Percentiles rank a stretch among this genome's conserved stretches.
phyloP scores from a whole-genome alignment of 2,888 invertebrate genomes.

The Laspeyria flexula region DNA sequence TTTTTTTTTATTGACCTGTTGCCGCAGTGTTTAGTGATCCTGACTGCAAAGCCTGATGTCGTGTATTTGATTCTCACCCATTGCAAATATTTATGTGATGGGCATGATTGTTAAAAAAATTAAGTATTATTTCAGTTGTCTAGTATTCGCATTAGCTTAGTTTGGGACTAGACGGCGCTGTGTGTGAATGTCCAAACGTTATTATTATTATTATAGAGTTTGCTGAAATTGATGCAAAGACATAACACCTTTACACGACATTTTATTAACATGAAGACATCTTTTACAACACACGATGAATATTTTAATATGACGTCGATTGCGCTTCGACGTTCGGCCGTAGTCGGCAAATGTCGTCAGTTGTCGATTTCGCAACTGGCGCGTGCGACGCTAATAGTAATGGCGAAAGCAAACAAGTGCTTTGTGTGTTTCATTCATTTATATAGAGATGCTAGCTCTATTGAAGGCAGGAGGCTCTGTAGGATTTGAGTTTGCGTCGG shows the following conservation, averaged over 20 bases:
- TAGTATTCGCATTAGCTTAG: no score
- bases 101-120: no score
- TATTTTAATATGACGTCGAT: slow-evolving; percentile 40
- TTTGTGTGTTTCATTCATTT: slow-evolving; percentile 53
- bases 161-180: no score
- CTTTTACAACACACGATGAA: slow-evolving; percentile 35
- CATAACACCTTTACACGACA: slow-evolving; percentile 4
- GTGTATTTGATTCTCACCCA: no score
- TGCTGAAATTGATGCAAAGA: no score
- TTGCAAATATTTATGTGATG: no score
- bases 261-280: slow-evolving; percentile 5
- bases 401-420: slow-evolving; percentile 65
- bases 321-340: slow-evolving; percentile 34
- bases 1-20: no score
- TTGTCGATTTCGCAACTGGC: slow-evolving; percentile 54
- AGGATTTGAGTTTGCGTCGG: slow-evolving; percentile 5
- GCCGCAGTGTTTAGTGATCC: no score
- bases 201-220: no score
- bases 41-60: no score
- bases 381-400: slow-evolving; percentile 54
- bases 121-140: no score
- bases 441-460: slow-evolving; percentile 22
- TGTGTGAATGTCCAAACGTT: no score
- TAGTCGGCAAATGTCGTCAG: slow-evolving; percentile 44
- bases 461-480: slow-evolving; percentile 6